phyloP scores from a whole-genome alignment of 1,140 invertebrate species.

The Meloidogyne exigua region DNA sequence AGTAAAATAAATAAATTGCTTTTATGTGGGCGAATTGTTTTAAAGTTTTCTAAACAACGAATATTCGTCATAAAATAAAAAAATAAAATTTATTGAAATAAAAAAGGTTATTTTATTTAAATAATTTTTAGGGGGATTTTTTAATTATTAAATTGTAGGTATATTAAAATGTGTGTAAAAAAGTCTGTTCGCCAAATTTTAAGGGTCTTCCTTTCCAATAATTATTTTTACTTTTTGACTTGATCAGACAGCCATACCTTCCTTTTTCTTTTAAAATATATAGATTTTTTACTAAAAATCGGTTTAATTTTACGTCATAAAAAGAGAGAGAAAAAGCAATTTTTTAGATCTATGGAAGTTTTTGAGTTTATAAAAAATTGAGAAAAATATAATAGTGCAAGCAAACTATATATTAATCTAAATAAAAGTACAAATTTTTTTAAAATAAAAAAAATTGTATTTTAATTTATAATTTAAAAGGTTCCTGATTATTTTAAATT shows the following conservation, averaged over 20 bases:
- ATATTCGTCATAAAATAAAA: not conserved
- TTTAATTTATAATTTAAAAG: not conserved
- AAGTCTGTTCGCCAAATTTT: too few relatives aligned
- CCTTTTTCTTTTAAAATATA: not conserved
- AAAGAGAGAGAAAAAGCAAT: not conserved
- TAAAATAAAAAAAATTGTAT: not conserved
- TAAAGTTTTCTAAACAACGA: not conserved
- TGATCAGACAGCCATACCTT: not conserved
- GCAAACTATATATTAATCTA: too few relatives aligned
- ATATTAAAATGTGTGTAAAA: too few relatives aligned
- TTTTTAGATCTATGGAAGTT: not conserved
- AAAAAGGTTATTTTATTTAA: not conserved
- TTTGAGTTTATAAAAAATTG: not conserved
- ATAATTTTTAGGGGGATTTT: not conserved
- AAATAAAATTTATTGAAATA: not conserved
- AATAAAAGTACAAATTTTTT: not conserved
- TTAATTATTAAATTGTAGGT: not conserved
- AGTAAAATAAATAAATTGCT: not conserved
- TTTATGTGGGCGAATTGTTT: not conserved
- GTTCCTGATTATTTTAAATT: not conserved
- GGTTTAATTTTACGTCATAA: not conserved
- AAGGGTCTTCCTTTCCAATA: too few relatives aligned
- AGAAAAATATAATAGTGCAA: not conserved
- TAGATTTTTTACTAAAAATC: not conserved
- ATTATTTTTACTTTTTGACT: not conserved